Evolutionary conservation across 2,113 vertebrate genomes (phyloP), one percentile per base, ranked within the genome.

Genomic region (Erpornis zantholeuca): DNA sequence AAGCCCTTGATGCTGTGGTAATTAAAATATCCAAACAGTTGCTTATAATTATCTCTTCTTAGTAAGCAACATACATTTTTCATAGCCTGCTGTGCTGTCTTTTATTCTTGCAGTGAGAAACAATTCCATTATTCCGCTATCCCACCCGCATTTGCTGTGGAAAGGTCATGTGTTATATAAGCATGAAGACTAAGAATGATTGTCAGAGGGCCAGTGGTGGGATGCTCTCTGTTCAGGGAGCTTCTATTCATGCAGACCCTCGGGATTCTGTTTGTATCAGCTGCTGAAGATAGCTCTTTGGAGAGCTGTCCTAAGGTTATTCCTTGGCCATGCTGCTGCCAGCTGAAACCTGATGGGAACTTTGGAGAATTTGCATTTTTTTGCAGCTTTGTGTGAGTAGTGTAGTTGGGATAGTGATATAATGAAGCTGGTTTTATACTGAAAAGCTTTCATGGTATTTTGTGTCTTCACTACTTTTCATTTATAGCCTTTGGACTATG

Each of bases 91-190:
- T 96, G 68, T 91, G 83, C 87, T 86, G 57, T 47, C 73, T 85
- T 77, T 89, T 92, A 56, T 96, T 94, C 76, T 72, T 92, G 60
- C 72, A 82, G 83, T 80, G 76, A 83, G 88, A 88, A 75, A 89
- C 85, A 59, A 24, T 71, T 96, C 91, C 85, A 69, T 59, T 68
- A 63, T 92, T 79, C 87, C 11, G 6, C 65, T 35, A 31, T 86
- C 95, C 84, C 71, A 77, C 72, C 95, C 79, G 7, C 19, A 18
- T 66, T 64, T 85, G 60, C 78, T 81, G 84, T 1, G 1, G 89
- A 80, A 92, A 85, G 91, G 85, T 91, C 85, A 83, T 77, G 79
- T 90, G 71, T 96, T 96, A 86, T 36, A 73, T 86, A 88, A 94
- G 96, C 75, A 94, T 0, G 33, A 59, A 53, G 50, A 85, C 80